These are phyloP conservation scores for Pegoplata infirma DNA, from an alignment of 2,888 invertebrate genomes.

Conservation along the genomic window DNA sequence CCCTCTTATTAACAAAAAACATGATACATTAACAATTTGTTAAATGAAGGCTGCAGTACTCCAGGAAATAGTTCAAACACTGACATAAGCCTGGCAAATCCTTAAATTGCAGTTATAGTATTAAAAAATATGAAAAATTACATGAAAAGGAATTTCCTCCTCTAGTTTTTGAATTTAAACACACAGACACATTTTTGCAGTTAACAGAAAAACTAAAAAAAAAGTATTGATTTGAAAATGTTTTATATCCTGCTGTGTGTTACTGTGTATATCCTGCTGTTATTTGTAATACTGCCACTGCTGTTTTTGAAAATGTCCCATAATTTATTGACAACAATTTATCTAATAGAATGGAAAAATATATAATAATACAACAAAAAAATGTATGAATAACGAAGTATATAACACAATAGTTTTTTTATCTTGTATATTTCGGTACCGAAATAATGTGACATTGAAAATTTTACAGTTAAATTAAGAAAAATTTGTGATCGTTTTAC, in stretches of 20 bases:
- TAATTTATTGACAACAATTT: constrained; percentile 76
- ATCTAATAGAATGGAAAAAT: constrained; percentile 66
- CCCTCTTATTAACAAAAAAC: neutral
- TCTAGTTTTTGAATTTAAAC: neutral
- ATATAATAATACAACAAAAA: constrained; percentile 33
- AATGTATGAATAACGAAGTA: constrained; percentile 29
- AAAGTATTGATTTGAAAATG: neutral
- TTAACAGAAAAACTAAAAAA: no score
- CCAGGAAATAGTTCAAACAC: neutral
- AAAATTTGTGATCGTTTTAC: constrained; percentile 43
- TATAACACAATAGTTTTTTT: constrained; percentile 20
- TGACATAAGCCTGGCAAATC: neutral
- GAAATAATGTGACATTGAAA: constrained; percentile 73
- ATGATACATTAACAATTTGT: neutral
- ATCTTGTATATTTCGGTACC: constrained; percentile 47
- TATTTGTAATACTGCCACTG: constrained; percentile 64
- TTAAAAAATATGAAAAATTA: constrained; percentile 4
- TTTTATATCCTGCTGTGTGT: constrained; percentile 28
- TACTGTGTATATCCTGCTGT: constrained; percentile 55
- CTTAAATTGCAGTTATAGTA: neutral
- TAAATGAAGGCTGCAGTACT: neutral
- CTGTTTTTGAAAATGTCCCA: constrained; percentile 62
- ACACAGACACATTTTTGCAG: neutral
- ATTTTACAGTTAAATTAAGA: constrained; percentile 67
- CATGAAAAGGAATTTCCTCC: neutral